These are phyloP conservation scores for Megalopta genalis DNA, from an alignment of 1,140 invertebrate species.

Conservation along the genomic window DNA sequence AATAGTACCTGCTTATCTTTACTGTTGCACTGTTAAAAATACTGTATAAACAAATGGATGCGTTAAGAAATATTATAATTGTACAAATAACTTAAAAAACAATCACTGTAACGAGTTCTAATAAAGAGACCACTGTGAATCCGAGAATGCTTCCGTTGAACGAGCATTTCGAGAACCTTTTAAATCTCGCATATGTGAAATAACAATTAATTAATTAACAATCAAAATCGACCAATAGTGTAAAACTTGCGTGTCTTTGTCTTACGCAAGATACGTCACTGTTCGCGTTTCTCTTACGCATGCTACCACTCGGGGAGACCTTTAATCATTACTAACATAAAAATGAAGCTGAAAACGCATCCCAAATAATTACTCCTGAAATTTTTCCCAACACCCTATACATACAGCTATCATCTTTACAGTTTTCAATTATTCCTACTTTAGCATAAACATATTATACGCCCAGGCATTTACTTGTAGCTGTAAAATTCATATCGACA, in stretches of 20 bases:
- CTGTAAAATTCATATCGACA: neutral
- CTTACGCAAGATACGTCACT: too few species aligned
- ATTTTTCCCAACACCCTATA: neutral
- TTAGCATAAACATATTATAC: neutral
- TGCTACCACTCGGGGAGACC: too few species aligned
- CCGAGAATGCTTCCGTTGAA: neutral
- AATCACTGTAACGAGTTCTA: conserved; percentile 60
- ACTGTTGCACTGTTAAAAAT: conserved; percentile 59
- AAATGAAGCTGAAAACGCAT: too few species aligned
- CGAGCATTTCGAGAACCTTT: neutral
- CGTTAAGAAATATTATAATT: conserved; percentile 54
- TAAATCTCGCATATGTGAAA: neutral
- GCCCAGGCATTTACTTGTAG: neutral
- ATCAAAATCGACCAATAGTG: too few species aligned
- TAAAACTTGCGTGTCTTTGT: too few species aligned
- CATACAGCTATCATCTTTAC: neutral
- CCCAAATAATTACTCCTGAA: too few species aligned
- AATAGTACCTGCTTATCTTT: conserved; percentile 66
- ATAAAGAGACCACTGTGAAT: conserved; percentile 57
- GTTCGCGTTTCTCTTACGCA: too few species aligned
- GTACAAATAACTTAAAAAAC: conserved; percentile 58
- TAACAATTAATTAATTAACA: neutral
- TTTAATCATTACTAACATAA: too few species aligned
- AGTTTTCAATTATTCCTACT: neutral
- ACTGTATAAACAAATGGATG: conserved; percentile 53